Evolutionary conservation across 1,140 invertebrate species (phyloP), one percentile per base, ranked within the genome.

Genomic region (Drosophila kanapiae): DNA sequence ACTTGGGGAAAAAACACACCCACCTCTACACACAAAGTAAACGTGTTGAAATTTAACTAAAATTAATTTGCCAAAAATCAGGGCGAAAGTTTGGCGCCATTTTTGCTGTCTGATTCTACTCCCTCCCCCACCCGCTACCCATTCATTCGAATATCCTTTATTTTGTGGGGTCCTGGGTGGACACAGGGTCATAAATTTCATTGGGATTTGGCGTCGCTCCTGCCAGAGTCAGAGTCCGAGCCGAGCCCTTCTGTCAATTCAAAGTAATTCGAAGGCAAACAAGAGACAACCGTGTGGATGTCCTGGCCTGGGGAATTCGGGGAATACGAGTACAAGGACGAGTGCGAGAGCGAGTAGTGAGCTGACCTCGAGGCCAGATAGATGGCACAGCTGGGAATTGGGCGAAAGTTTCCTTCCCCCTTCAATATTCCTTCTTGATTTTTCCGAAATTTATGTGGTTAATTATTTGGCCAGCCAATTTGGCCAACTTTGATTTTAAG

Each of bases 1-100:
- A 0, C 3, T 3, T n/a, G 4, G 10, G 13, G 8, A 37, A 54
- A 37, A 23, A 23, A 23, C 23, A 23, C 23, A 29, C 16, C 51
- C 35, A 75, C 62, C 63, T 81, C 63, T 81, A 64, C 58, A 58
- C 59, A 79, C 70, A 69, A 75, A 63, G 67, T 62, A 74, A 84
- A 80, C 58, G 62, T 72, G 67, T 80, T 77, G 58, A 84, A 84
- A 84, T 72, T 77, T 65, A 76, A 80, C 58, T 64, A 68, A 84
- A 84, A 84, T 84, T 77, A 80, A 84, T 84, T 76, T 84, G 76
- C 49, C 64, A 70, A 59, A 81, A 82, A 72, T 68, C 74, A 69
- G 72, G 68, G 67, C 35, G 56, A 75, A 75, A 69, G 48, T 82
- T 83, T 75, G 83, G 37, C 35, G 31, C 23, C 68, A 72, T 59